Base-by-base conservation (phyloP, 1,140 invertebrate genomes). In the Pseudomyrmex cubaensis region DNA sequence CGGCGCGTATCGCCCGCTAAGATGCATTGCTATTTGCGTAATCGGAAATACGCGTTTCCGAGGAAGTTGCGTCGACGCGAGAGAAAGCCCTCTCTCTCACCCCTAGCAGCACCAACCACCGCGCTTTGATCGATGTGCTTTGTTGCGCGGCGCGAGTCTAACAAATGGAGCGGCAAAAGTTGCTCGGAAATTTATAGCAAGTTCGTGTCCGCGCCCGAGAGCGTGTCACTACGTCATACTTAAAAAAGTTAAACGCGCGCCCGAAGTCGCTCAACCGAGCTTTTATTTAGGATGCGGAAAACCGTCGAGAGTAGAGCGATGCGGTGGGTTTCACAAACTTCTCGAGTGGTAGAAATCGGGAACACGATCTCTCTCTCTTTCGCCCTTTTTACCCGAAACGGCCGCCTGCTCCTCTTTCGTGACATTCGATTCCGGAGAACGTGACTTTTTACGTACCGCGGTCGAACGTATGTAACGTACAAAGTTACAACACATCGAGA, bases 351-450 rank as follows among this genome's bases (percentile, higher is more conserved):
- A 54, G 69, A 87, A 87, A 87, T 85, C 85, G 85, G 83, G 85
- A 86, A 78, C 73, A 63, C 57, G 69, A 82, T 73, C 80, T 67
- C 35, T 56, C 56, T 50, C 66, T 54, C 73, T 73, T 66, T 61
- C 67, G 35, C 25, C 15, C 25, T 35, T 35, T 35, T 35, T 35
- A 35, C 35, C 35, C 35, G 35, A 35, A 48, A 9, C 75, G 35
- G 0, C 35, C 66, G 25, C 20, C 50, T 44, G 59, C 70, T 76
- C 54, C 48, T 20, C 44, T 82, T 83, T 82, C 85, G 9, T 85
- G 82, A 82, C 75, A 85, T 80, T 78, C 69, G 87, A 88, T 76
- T 84, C 88, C 44, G 3, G 63, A 63, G 63, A 63, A 86, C 77
- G 75, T 75, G 73, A 89, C 75, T 84, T 54, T 72, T 69, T 69